phyloP scores from a whole-genome alignment of 92 coral and sea anemone genomes.

The Zoanthus solanderi region DNA sequence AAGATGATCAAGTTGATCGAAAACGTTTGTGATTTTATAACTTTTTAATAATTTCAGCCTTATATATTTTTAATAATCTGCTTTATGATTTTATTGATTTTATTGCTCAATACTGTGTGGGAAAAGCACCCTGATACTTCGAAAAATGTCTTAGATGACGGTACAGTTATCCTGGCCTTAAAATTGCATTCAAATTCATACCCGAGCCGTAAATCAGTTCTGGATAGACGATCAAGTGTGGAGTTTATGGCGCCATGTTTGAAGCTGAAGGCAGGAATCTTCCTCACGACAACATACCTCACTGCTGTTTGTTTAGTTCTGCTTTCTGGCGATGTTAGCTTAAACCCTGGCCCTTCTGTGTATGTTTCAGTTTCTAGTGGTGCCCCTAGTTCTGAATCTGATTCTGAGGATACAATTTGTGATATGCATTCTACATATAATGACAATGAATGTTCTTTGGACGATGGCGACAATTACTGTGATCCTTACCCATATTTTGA shows the following conservation, averaged over 20 bases:
- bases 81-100: slow-evolving; percentile 17
- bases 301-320: slow-evolving; percentile 23
- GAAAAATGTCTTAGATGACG: not conserved
- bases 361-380: slow-evolving; percentile 7
- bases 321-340: slow-evolving; percentile 61
- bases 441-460: not conserved
- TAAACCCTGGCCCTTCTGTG: slow-evolving; percentile 50
- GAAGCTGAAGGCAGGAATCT: slow-evolving; percentile 33
- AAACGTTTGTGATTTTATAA: too few relatives aligned
- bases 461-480: slow-evolving; percentile 46
- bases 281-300: slow-evolving; percentile 16
- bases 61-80: not conserved
- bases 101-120: slow-evolving; percentile 18
- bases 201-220: slow-evolving; percentile 47
- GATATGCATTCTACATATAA: not conserved
- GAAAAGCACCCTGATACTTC: not conserved
- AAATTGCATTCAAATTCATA: slow-evolving; percentile 38
- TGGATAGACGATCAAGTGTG: slow-evolving; percentile 24
- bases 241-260: slow-evolving; percentile 37
- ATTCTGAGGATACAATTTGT: slow-evolving; percentile 16
- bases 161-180: slow-evolving; percentile 42
- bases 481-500: slow-evolving; percentile 59
- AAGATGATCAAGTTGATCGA: too few relatives aligned
- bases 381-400: slow-evolving; percentile 5
- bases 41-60: too few relatives aligned